A percentile compares a stretch with the other conserved stretches of the same genome.
These are phyloP conservation scores for Ceyx cyanopectus DNA, from an alignment of 2,113 vertebrate species.

Conservation along the genomic window DNA sequence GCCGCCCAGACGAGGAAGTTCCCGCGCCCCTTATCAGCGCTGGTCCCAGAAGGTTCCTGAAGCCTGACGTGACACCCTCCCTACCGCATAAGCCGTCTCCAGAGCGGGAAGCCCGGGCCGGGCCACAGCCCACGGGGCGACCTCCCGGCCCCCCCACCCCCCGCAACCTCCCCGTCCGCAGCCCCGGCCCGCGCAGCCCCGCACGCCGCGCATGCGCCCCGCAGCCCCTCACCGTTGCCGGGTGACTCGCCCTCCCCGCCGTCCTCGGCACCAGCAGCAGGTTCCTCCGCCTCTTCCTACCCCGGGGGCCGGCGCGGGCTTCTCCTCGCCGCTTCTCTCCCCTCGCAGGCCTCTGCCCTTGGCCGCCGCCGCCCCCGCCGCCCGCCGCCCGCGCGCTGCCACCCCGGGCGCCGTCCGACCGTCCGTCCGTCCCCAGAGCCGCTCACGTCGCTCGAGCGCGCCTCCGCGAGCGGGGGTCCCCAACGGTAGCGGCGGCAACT, in stretches of 20 bases:
- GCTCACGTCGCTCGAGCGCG: constrained; percentile 1
- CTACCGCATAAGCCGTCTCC: neutral
- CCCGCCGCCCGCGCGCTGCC: neutral
- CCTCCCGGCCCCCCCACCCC: too few species aligned
- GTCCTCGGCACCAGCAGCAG: constrained; percentile 58
- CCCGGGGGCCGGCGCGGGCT: constrained; percentile 22
- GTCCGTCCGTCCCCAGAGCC: neutral
- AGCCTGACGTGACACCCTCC: neutral
- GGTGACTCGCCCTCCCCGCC: constrained; percentile 66
- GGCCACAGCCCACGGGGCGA: neutral
- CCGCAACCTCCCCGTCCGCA: too few species aligned
- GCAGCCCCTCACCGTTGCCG: constrained; percentile 68
- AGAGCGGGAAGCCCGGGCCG: neutral
- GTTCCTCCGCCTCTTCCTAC: constrained; percentile 60
- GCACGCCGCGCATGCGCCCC: constrained; percentile 46
- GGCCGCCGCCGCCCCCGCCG: neutral
- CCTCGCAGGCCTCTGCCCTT: neutral
- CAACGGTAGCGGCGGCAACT: constrained; percentile 10
- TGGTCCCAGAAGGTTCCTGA: constrained; percentile 18
- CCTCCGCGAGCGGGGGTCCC: neutral
- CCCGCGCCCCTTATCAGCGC: neutral
- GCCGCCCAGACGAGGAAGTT: constrained; percentile 13
- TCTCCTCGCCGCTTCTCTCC: neutral
- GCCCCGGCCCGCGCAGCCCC: neutral
- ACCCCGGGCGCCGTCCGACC: neutral